Base-by-base conservation (phyloP, 2,797 vertebrate genomes). In the Sebastes alutus region DNA sequence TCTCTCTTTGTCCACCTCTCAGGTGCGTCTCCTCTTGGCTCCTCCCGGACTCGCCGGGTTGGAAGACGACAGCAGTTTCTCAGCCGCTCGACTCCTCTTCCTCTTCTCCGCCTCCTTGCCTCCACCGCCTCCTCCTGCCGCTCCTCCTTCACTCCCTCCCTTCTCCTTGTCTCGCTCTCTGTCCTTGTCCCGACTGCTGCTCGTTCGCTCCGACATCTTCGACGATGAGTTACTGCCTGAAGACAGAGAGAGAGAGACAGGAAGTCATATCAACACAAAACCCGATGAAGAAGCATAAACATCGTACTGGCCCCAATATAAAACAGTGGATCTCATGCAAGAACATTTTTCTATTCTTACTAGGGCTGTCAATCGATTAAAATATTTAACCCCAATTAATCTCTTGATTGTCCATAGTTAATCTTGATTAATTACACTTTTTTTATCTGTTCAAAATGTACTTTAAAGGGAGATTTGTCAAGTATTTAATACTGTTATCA, bases 191-290 rank as follows among this genome's bases (percentile, higher is more conserved):
- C 92, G 91, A 30, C 71, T 54, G 80, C 77, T 78, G 84, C 84
- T 80, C 3, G 73, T 77, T 82, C 91, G 89, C 86, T 93, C 93
- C 0, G 86, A 83, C 87, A 89, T 89, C 84, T 94, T 94, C 87
- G 94, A 87, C 1, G 90, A 95, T 2, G 94, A 94, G 92, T 94
- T 94, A 9, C 94, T 94, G 60, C 94, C 95, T 94, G 86, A 33
- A 7, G 64, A 70, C 4, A 54, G 5, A 32, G 20, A 86, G 30
- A 56, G 63, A 85, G 35, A 38, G 35, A 85, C 16, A 38, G 54
- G 35, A 16, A 42, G 8, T 49, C 7, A 49, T 49, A 20, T 49
- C 46, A 49, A 46, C 14, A 46, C 42, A 46, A 46, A 46, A 18
- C 42, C 42, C 42, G 0, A 46, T 46, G 14, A 46, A 16, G 14